Base-by-base conservation (phyloP, 2,888 invertebrate genomes). In the Oscheius sp. region DNA sequence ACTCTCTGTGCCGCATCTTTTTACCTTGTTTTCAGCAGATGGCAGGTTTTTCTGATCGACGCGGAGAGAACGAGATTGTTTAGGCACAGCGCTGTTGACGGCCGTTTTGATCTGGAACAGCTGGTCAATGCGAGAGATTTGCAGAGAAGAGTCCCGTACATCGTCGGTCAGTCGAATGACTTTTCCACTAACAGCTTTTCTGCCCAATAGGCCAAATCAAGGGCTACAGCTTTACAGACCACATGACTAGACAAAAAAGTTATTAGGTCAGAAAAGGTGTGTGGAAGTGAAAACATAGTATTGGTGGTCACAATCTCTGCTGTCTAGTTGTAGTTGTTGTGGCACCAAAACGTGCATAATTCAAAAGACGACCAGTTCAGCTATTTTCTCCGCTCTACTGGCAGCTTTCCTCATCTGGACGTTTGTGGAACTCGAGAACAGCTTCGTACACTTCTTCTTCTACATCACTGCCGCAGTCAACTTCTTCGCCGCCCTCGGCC, bases 21-120 rank as follows among this genome's bases (percentile, higher is more conserved):
- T 96, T 92, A 91, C 96, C 97, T 79, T 74, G 60, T 82, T 62
- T 75, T 74, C 2, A 89, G 96, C 95, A 77, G 93, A 92, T 1
- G 97, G 97, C 2, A 50, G 72, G 37, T 29, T 33, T 11, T 37
- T 37, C 35, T 35, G 11, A 53, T 55, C n/a, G n/a, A 13, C 32
- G n/a, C 65, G 51, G 32, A 32, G 48, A n/a, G 50, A 53, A 66
- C n/a, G 35, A 53, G n/a, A 53, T 29, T n/a, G 13, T 53, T 66
- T 33, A 68, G 81, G 81, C 76, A 76, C 57, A 78, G 79, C 57
- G 79, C 75, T 53, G 80, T 84, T 63, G 84, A 84, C 66, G 84
- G 84, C 13, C 81, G 84, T 33, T 84, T 80, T 77, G 84, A 84
- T 70, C 73, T 83, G 58, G 74, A 79, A 70, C 81, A 83, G 65